Percentiles rank a stretch among this genome's conserved stretches.
phyloP scores from a whole-genome alignment of 92 coral and sea anemone genomes.

The Siderastrea siderea region DNA sequence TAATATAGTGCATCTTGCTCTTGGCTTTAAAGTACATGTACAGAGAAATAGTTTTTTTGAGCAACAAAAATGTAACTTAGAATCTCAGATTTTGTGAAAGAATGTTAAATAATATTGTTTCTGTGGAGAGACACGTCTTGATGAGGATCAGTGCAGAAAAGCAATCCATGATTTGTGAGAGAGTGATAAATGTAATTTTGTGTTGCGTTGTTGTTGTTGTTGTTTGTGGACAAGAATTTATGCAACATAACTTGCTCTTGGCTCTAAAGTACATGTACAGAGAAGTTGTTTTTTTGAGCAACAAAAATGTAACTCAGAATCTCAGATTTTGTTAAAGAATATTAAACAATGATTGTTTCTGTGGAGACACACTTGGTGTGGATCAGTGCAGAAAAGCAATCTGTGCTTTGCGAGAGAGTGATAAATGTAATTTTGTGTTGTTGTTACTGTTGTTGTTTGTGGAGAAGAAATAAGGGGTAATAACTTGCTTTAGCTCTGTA shows the following conservation, averaged over 20 bases:
- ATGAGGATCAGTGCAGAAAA: slow-evolving; percentile 91
- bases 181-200: slow-evolving; percentile 85
- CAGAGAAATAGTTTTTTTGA: too few relatives aligned
- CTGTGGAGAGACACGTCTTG: slow-evolving; percentile 86
- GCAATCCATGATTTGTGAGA: slow-evolving; percentile 92
- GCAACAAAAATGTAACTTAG: too few relatives aligned
- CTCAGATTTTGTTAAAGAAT: too few relatives aligned
- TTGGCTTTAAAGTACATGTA: too few relatives aligned
- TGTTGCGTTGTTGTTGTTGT: not conserved
- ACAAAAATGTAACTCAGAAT: too few relatives aligned
- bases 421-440: slow-evolving; percentile 73
- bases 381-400: slow-evolving; percentile 97
- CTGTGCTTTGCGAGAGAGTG: slow-evolving; percentile 93
- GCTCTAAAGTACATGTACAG: too few relatives aligned
- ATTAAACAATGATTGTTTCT: slow-evolving; percentile 67
- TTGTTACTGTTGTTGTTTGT: not conserved
- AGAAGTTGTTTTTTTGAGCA: too few relatives aligned
- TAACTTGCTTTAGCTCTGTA: too few relatives aligned
- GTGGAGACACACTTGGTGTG: slow-evolving; percentile 90
- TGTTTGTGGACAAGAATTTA: not conserved
- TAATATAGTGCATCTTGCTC: not conserved
- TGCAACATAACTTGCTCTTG: too few relatives aligned
- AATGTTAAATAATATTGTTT: slow-evolving; percentile 55
- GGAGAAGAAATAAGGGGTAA: too few relatives aligned
- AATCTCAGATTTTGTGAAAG: too few relatives aligned